Conservation (phyloP, 1,140 invertebrate species). For the Saccostrea cuccullata region DNA sequence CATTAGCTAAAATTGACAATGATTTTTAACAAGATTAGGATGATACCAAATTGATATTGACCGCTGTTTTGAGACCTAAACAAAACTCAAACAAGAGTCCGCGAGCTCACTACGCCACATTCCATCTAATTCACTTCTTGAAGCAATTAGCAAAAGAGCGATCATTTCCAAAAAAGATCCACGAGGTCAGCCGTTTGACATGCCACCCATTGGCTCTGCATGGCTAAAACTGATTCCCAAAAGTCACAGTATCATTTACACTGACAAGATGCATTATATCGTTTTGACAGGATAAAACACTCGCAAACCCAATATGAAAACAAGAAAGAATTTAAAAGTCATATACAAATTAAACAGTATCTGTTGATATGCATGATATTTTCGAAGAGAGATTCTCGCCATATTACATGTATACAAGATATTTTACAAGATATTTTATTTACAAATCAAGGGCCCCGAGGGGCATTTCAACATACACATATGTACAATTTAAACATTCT, state of each 20-base stretch:
- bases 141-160: neutral
- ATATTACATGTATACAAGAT: no score
- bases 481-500: no score
- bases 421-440: no score
- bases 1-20: slow-evolving; percentile 29
- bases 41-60: slow-evolving; percentile 28
- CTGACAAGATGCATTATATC: neutral
- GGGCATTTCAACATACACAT: no score
- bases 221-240: neutral
- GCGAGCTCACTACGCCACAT: neutral
- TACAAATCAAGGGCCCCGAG: no score
- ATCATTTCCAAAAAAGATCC: slow-evolving; percentile 12
- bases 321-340: neutral
- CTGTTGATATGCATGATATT: no score
- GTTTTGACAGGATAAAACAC: neutral
- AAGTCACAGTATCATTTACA: neutral
- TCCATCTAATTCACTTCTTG: neutral
- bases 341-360: no score
- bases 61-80: neutral
- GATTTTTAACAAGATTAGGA: slow-evolving; percentile 15
- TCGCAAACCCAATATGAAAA: neutral
- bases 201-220: neutral
- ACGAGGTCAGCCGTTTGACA: neutral
- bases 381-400: no score
- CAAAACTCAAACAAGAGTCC: neutral